phyloP scores from a whole-genome alignment of 1,140 invertebrate species.

The Danaus melanippus region DNA sequence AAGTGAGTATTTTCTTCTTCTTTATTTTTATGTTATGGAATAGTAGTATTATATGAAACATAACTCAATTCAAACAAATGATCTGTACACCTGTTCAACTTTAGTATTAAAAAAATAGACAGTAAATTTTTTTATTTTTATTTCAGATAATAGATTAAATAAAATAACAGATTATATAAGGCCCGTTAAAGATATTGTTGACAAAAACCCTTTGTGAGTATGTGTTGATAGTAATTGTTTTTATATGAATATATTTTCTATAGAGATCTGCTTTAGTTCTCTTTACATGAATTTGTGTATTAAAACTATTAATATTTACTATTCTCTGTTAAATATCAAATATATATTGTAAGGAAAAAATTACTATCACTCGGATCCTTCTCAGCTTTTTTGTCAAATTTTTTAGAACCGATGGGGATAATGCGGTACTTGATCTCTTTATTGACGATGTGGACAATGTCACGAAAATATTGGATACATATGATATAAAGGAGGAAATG shows the following conservation, averaged over 20 bases:
- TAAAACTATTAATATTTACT: too few species aligned
- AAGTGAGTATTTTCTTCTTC: too few species aligned
- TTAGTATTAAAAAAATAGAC: too few species aligned
- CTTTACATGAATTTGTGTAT: too few species aligned
- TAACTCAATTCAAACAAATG: too few species aligned
- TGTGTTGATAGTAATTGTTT: neutral
- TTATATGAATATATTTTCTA: too few species aligned
- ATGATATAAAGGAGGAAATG: conserved; percentile 34
- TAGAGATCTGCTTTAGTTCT: too few species aligned
- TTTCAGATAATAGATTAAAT: conserved; percentile 42
- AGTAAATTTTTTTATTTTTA: conserved; percentile 5
- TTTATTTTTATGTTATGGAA: too few species aligned
- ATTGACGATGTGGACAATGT: conserved; percentile 23
- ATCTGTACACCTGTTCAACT: too few species aligned
- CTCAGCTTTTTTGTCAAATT: conserved; percentile 6
- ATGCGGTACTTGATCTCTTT: conserved; percentile 34
- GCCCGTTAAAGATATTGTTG: conserved; percentile 35
- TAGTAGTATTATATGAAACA: too few species aligned
- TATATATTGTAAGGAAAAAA: too few species aligned
- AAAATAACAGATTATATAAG: conserved; percentile 40
- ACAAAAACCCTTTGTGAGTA: conserved; percentile 41
- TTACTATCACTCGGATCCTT: neutral
- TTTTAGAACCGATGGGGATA: conserved; percentile 42
- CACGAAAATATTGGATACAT: conserved; percentile 24
- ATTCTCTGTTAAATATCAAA: too few species aligned